A percentile compares a stretch with the other conserved stretches of the same genome.
These are phyloP conservation scores for Drosophila neoperkinsi DNA, from an alignment of 2,888 invertebrate species.

Conservation along the genomic window DNA sequence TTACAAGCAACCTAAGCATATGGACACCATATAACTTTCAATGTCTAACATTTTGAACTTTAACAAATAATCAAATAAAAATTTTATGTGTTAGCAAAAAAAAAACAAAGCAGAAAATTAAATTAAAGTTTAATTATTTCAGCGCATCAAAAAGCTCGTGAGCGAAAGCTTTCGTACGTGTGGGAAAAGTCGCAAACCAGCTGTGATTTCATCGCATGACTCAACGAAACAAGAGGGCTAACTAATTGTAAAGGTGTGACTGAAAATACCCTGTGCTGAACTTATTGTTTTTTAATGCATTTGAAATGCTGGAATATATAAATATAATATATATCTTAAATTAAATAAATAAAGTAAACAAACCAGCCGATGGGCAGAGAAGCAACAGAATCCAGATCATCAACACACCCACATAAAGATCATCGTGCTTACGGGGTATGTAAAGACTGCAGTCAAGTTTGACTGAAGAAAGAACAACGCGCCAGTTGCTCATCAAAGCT, in stretches of 20 bases:
- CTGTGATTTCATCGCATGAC: constrained; percentile 46
- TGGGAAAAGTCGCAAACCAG: constrained; percentile 29
- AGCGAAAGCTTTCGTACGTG: constrained; percentile 34
- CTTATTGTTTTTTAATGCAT: background rate
- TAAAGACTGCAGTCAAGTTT: constrained; percentile 10
- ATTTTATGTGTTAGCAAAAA: constrained; percentile 71
- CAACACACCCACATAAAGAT: background rate
- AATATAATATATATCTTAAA: background rate
- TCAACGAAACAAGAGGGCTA: constrained; percentile 22
- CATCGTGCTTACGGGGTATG: constrained; percentile 22
- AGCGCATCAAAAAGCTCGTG: constrained; percentile 47
- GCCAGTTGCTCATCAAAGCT: constrained; percentile 58
- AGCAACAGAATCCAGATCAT: accelerated
- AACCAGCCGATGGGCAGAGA: background rate
- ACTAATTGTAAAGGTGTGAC: background rate
- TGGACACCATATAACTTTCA: constrained; percentile 69
- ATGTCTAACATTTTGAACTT: constrained; percentile 76
- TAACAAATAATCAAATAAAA: constrained; percentile 76
- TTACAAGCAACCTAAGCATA: constrained; percentile 65
- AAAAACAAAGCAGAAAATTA: background rate
- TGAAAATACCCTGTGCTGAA: constrained; percentile 12
- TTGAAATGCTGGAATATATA: background rate
- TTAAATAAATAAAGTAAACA: background rate
- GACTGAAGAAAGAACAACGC: constrained; percentile 34
- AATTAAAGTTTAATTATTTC: background rate